Evolutionary conservation across 2,113 vertebrate species (phyloP), one percentile per base, ranked within the genome.

Genomic region (Glaucidium brasilianum): DNA sequence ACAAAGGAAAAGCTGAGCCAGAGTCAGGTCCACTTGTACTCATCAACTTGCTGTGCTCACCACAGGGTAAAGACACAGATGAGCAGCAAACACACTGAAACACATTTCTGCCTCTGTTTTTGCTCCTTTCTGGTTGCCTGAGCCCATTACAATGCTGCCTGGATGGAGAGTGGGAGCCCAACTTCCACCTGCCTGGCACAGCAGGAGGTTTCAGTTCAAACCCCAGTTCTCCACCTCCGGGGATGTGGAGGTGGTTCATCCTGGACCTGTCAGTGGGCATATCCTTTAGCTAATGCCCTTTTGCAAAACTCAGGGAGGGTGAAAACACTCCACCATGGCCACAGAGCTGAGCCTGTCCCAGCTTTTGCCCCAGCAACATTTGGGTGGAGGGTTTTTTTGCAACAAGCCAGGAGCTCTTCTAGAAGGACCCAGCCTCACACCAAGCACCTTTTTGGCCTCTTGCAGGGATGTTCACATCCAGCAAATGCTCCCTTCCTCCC

Each of bases 1-100:
- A 84, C 87, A 96, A 96, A 96, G 62, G 62, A 55, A 75, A 87
- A 89, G 39, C 73, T 35, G 87, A 91, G 84, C 66, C 93, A 95
- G 80, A 67, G 43, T 64, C 39, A 72, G 29, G 64, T 91, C 84
- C 74, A 60, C 77, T 77, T 0, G 0, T 26, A 72, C 22, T 76
- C 89, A 84, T 79, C 74, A 79, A 49, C 81, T 84, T 2, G 2
- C 49, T 88, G 58, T 1, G 6, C n/a, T 85, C 59, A 73, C 66
- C 1, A 4, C 68, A 55, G 73, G 47, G 34, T 34, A 91, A 78
- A 80, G 60, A 3, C 55, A 62, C 10, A 20, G 75, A 77, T 21
- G 41, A 79, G 47, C 37, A 84, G 72, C 68, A 77, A 91, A 88
- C 3, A 0, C 0, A 1, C 16, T 13, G 68, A 74, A 94, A 86